Evolutionary conservation across 92 coral and sea anemone species (phyloP).

Genomic region (Virgularia gustaviana): DNA sequence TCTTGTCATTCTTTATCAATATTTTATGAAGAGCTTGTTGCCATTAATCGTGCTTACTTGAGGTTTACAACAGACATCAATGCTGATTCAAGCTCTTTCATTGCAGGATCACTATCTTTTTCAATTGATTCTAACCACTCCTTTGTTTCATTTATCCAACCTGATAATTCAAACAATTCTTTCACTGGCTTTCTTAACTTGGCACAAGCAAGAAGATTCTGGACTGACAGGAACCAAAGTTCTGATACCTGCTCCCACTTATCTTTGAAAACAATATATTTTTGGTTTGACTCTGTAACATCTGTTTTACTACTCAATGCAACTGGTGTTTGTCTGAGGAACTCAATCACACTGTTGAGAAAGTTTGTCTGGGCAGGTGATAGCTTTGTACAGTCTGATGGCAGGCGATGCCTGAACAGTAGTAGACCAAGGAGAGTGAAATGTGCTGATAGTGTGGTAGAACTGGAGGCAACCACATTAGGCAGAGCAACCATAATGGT

Average conservation of each 20-base stretch:
- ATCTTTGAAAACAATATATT: too few relatives aligned
- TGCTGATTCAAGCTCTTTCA: slow-evolving; percentile 3
- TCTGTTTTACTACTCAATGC: not conserved
- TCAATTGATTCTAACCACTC: not conserved
- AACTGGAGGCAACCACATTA: slow-evolving; percentile 9
- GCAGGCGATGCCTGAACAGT: slow-evolving; percentile 45
- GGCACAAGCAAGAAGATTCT: slow-evolving; percentile 51
- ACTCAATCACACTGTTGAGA: slow-evolving; percentile 3
- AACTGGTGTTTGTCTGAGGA: slow-evolving; percentile 56
- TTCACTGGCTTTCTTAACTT: slow-evolving; percentile 16
- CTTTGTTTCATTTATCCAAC: slow-evolving; percentile 56
- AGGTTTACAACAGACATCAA: slow-evolving; percentile 4
- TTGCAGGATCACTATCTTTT: not conserved
- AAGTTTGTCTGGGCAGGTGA: slow-evolving; percentile 1
- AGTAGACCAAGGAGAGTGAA: slow-evolving; percentile 69
- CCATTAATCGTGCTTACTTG: too few relatives aligned
- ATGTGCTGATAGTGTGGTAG: slow-evolving; percentile 49
- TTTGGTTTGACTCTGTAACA: slow-evolving; percentile 17
- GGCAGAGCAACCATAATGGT: slow-evolving; percentile 40
- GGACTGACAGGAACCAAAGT: slow-evolving; percentile 78
- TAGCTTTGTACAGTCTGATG: not conserved
- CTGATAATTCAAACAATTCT: slow-evolving; percentile 36
- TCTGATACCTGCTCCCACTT: slow-evolving; percentile 67
- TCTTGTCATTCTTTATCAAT: too few relatives aligned
- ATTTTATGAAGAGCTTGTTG: too few relatives aligned